Conservation (phyloP, 2,888 invertebrate species). For the Scaptodrosophila latifasciaeformis region DNA sequence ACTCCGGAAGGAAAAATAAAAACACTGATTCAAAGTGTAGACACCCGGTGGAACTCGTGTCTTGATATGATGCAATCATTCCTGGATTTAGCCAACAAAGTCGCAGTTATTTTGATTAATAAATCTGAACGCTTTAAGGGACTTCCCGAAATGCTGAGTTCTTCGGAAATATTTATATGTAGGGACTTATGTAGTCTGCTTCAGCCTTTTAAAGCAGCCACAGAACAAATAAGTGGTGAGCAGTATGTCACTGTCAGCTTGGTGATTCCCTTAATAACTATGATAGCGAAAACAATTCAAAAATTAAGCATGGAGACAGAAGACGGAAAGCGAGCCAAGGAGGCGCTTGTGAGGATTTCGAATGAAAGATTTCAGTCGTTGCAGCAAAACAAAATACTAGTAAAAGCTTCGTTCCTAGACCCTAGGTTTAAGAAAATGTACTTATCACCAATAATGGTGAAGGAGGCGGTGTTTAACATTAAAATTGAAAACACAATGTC, state of each 20-base stretch:
- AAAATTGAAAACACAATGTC: too few relatives aligned
- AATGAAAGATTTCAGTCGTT: background rate
- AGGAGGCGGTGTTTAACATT: too few relatives aligned
- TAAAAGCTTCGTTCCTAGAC: constrained; percentile 8
- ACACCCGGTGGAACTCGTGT: constrained; percentile 20
- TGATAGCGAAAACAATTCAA: constrained; percentile 8
- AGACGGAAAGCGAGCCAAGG: background rate
- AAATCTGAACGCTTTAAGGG: constrained; percentile 3
- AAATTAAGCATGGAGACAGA: background rate
- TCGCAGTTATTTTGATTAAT: constrained; percentile 11
- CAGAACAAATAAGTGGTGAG: constrained; percentile 19
- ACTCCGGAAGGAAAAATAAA: constrained; percentile 16
- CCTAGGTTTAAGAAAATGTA: constrained; percentile 10
- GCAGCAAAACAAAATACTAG: background rate
- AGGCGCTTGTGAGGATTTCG: background rate
- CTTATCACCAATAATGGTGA: too few relatives aligned
- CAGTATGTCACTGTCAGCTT: constrained; percentile 17
- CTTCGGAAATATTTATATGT: constrained; percentile 7
- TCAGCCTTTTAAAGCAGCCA: constrained; percentile 16
- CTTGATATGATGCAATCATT: constrained; percentile 13
- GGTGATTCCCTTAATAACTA: constrained; percentile 11
- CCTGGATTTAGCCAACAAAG: constrained; percentile 8
- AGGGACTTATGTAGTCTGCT: constrained; percentile 15
- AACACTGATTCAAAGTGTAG: constrained; percentile 14
- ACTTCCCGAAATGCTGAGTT: constrained; percentile 13